These are phyloP conservation scores for Mungos mungo DNA, from an alignment of 2,113 vertebrate species.

Conservation along the genomic window DNA sequence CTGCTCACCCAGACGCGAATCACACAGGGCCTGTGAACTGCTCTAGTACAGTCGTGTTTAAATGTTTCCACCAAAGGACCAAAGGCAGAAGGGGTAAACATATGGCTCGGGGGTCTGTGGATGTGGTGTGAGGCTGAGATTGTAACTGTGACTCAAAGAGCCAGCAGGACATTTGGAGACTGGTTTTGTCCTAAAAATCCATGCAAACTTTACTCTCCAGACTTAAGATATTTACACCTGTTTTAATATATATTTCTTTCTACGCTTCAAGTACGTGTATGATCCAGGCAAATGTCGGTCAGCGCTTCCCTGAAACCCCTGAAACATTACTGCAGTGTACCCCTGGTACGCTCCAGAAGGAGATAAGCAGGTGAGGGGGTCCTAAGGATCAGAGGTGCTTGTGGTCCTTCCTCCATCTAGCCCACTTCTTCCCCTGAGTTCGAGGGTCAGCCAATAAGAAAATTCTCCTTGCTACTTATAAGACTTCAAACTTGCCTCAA, in stretches of 20 bases:
- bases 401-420: background rate
- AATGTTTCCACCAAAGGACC: background rate
- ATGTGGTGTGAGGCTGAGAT: background rate
- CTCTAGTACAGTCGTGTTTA: background rate
- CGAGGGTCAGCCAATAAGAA: background rate
- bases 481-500: background rate
- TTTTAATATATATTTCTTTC: background rate
- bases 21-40: background rate
- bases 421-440: background rate
- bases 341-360: background rate
- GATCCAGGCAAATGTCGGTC: background rate
- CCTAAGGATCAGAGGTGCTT: background rate
- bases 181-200: background rate
- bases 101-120: background rate
- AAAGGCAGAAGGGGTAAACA: background rate
- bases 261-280: background rate
- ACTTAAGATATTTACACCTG: background rate
- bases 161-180: background rate
- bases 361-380: background rate
- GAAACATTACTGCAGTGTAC: background rate
- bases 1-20: background rate
- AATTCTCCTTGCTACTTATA: background rate
- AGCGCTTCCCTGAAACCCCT: background rate
- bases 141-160: background rate
- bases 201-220: background rate